These are phyloP conservation scores for Vulpes lagopus DNA, from an alignment of 2,113 vertebrate genomes.

Conservation along the genomic window DNA sequence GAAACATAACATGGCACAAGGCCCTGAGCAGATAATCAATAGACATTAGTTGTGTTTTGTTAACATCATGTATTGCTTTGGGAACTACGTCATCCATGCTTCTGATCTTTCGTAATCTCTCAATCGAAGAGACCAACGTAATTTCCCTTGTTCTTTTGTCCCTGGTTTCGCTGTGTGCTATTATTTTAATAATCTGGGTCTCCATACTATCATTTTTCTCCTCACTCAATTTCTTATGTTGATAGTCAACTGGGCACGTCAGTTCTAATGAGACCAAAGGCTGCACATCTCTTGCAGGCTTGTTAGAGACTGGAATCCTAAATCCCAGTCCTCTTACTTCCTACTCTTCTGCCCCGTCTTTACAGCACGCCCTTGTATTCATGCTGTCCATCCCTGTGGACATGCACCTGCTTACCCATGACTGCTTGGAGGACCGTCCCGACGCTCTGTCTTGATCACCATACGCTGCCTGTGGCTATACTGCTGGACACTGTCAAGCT, in stretches of 20 bases:
- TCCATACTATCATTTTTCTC: not conserved
- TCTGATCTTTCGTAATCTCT: not conserved
- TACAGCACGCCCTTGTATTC: not conserved
- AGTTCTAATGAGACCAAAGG: not conserved
- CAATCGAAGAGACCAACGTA: not conserved
- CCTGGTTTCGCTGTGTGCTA: not conserved
- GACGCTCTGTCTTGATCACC: not conserved
- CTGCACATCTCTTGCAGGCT: not conserved
- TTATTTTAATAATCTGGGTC: not conserved
- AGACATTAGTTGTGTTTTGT: not conserved
- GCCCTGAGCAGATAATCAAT: not conserved
- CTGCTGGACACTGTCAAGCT: not conserved
- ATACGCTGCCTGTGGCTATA: not conserved
- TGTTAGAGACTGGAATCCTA: not conserved
- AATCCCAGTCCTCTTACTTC: not conserved
- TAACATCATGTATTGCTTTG: not conserved
- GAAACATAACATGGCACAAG: not conserved
- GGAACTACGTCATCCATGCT: not conserved
- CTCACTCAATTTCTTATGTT: not conserved
- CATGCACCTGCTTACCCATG: not conserved
- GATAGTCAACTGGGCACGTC: not conserved
- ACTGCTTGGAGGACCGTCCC: not conserved
- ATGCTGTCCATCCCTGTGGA: not conserved
- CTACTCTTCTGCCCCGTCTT: not conserved
- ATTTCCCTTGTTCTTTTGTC: not conserved